Evolutionary conservation across 2,888 invertebrate species (phyloP), one percentile per base, ranked within the genome.

Genomic region (Muscina levida): DNA sequence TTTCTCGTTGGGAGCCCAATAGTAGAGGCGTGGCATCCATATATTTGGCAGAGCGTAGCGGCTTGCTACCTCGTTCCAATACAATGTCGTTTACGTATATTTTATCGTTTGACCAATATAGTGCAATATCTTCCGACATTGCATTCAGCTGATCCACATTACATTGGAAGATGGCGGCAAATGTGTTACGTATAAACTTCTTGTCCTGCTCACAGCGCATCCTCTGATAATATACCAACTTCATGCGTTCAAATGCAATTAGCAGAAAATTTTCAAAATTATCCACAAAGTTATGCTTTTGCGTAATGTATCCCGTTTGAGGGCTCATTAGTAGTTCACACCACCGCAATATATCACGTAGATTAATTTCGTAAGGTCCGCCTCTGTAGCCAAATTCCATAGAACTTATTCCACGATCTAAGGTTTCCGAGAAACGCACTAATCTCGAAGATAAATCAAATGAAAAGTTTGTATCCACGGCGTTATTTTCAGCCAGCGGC

Each of bases 361-460:
- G 92, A 91, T 99, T 99, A 91, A 98, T 97, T 91, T 99, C 99
- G 95, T 97, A 99, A 0, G 98, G 98, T 0, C 96, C 94, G 0
- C 98, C 98, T 86, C 92, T 93, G 84, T 94, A 93, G 0, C 95
- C 98, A 93, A 96, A 97, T 75, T 93, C 92, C 85, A 93, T 89
- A 51, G 92, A 91, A 1, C 93, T 92, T 13, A 95, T 93, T 86
- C 95, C 94, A 11, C 92, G 89, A 0, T 93, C 92, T 3, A 97
- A 89, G 88, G 91, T 91, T 79, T 93, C 92, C 84, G 97, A 97
- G 86, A 98, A 97, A 56, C 92, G 89, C 0, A 98, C 94, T 92
- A 98, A 96, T 84, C 92, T 93, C 1, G 91, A 88, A 5, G 97
- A 89, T 15, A 95, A 89, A 51, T 93, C 91, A 44, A 90, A 85